These are phyloP conservation scores for Holacanthus passer DNA, from an alignment of 2,113 vertebrate genomes.

Conservation along the genomic window DNA sequence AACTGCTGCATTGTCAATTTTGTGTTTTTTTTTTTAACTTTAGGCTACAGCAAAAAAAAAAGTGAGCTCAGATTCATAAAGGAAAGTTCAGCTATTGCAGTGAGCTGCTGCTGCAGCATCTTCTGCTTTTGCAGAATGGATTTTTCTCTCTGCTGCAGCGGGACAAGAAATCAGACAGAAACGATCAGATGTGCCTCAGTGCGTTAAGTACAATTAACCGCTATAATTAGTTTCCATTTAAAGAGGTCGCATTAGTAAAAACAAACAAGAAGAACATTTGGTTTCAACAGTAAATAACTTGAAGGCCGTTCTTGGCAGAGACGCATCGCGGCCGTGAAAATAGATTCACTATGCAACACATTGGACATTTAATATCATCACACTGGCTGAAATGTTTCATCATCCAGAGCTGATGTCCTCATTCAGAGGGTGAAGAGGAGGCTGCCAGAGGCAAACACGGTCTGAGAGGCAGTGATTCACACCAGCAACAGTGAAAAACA, in stretches of 20 bases:
- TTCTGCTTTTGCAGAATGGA: constrained; percentile 23
- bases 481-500: background rate
- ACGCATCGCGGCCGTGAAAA: background rate
- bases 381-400: too few relatives aligned
- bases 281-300: constrained; percentile 50
- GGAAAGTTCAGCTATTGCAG: constrained; percentile 12
- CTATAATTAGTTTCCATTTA: constrained; percentile 63
- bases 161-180: constrained; percentile 43
- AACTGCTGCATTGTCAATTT: background rate
- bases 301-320: background rate
- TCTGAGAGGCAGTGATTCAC: background rate
- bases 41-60: background rate
- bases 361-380: background rate
- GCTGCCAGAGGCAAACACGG: background rate
- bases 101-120: background rate
- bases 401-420: background rate
- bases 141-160: constrained; percentile 21
- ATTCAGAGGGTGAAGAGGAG: background rate
- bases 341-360: background rate
- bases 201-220: constrained; percentile 56
- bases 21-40: background rate
- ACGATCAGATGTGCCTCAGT: constrained; percentile 50
- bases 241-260: constrained; percentile 53
- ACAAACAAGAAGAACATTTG: constrained; percentile 47
- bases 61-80: background rate